Percentiles rank a stretch among this genome's conserved stretches.
Evolutionary conservation across 1,140 invertebrate genomes (phyloP).

Genomic region (Helicoverpa armigera): DNA sequence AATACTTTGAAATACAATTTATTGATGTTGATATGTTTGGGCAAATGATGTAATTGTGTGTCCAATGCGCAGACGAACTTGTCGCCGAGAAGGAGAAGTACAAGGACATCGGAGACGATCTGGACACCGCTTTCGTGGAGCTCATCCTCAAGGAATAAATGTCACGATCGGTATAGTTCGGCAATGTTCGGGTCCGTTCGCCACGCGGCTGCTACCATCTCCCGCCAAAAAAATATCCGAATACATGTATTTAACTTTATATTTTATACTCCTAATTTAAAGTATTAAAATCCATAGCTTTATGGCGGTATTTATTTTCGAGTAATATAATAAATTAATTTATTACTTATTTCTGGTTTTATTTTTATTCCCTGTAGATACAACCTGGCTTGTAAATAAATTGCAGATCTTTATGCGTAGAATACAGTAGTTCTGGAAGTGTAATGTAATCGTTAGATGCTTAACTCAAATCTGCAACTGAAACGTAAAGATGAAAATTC

Average conservation of each 20-base stretch:
- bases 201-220: conserved; percentile 56
- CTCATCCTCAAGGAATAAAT: conserved; percentile 91
- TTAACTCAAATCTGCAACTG: too few species aligned
- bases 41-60: conserved; percentile 39
- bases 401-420: background rate
- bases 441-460: background rate
- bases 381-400: background rate
- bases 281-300: conserved; percentile 79
- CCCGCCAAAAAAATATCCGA: conserved; percentile 73
- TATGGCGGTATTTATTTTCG: conserved; percentile 85
- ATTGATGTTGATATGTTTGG: conserved; percentile 1
- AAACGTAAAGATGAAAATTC: too few species aligned
- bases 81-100: conserved; percentile 99
- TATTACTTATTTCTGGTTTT: conserved; percentile 75
- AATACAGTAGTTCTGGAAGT: background rate
- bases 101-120: conserved; percentile 99
- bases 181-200: conserved; percentile 34
- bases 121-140: conserved; percentile 99
- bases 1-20: conserved; percentile 10
- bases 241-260: conserved; percentile 79
- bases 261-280: conserved; percentile 83
- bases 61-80: conserved; percentile 95
- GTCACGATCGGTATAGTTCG: conserved; percentile 2
- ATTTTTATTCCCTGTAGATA: conserved; percentile 50
- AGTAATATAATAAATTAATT: conserved; percentile 83